phyloP scores from a whole-genome alignment of 2,113 vertebrate genomes.

The Pterocles burchelli region DNA sequence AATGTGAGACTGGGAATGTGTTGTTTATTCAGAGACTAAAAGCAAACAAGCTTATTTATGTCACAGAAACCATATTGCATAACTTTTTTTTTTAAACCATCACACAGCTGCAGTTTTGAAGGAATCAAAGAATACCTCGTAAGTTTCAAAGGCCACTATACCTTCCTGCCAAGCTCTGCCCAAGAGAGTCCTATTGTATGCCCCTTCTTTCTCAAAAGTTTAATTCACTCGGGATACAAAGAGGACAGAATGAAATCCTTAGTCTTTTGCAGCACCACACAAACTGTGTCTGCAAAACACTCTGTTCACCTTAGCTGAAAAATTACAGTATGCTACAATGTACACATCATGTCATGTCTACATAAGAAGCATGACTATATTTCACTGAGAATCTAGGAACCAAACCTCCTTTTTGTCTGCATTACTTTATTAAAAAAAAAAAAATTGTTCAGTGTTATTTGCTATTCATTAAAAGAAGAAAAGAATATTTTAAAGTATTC shows the following conservation, averaged over 20 bases:
- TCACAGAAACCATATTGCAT: not conserved
- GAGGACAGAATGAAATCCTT: not conserved
- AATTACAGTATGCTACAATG: not conserved
- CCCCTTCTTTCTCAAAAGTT: not conserved
- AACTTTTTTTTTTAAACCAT: not conserved
- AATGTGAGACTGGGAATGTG: not conserved
- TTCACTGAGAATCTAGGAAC: not conserved
- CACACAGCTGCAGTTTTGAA: not conserved
- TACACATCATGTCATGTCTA: not conserved
- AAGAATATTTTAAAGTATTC: not conserved
- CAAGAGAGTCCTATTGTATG: not conserved
- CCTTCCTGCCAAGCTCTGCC: not conserved
- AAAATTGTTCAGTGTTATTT: not conserved
- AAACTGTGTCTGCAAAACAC: not conserved
- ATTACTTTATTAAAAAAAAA: not conserved
- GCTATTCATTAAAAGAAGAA: not conserved
- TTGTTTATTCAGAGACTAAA: conserved; percentile 24
- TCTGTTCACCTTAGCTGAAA: not conserved
- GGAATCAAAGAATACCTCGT: not conserved
- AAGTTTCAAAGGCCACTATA: not conserved
- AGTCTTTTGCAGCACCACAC: not conserved
- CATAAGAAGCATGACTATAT: not conserved
- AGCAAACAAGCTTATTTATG: conserved; percentile 12
- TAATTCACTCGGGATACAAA: not conserved
- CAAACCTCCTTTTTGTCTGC: not conserved